Percentiles rank a stretch among this genome's conserved stretches.
phyloP scores from a whole-genome alignment of 2,113 vertebrate genomes.

The Collichthys lucidus region DNA sequence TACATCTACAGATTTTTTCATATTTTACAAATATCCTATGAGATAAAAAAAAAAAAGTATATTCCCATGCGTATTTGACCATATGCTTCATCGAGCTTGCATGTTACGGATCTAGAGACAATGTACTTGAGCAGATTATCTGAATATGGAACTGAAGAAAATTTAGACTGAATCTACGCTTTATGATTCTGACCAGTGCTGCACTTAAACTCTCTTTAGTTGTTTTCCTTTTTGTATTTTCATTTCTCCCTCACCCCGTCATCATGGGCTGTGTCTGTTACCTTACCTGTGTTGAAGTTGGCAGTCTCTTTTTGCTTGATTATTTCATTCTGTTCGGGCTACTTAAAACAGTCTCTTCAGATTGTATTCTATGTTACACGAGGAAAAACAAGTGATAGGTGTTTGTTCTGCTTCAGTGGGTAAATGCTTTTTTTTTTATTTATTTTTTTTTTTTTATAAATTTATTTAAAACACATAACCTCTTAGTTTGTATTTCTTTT shows the following conservation, averaged over 20 bases:
- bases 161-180: constrained; percentile 80
- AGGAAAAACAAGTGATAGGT: constrained; percentile 82
- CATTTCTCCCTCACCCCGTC: constrained; percentile 41
- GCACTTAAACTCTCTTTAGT: constrained; percentile 86
- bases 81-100: constrained; percentile 90
- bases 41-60: constrained; percentile 85
- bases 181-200: constrained; percentile 90
- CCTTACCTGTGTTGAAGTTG: constrained; percentile 77
- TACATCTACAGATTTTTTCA: constrained; percentile 86
- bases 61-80: constrained; percentile 90
- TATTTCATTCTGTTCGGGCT: constrained; percentile 79
- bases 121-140: constrained; percentile 89
- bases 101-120: constrained; percentile 90
- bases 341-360: constrained; percentile 73
- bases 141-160: constrained; percentile 83
- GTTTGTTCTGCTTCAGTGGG: constrained; percentile 85
- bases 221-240: constrained; percentile 68
- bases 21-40: constrained; percentile 91
- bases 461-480: constrained; percentile 82
- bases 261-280: constrained; percentile 78
- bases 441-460: constrained; percentile 67
- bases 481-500: constrained; percentile 68
- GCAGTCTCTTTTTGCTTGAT: constrained; percentile 75
- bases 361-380: constrained; percentile 81
- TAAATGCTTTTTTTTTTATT: constrained; percentile 67